Base-by-base conservation (phyloP, 2,888 invertebrate species). In the Bellardia pandia region DNA sequence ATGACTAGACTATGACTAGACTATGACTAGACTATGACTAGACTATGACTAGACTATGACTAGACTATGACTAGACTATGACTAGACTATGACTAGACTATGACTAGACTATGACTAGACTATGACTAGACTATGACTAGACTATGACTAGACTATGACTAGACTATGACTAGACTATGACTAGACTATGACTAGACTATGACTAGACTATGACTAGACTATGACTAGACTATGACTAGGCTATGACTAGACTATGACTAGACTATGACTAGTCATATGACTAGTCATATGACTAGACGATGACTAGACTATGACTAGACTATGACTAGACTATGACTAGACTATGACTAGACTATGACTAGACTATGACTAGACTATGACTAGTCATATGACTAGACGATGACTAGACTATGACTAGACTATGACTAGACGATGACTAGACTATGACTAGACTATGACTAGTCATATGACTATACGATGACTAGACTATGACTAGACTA, bases 1-100 rank as follows among this genome's bases (percentile, higher is more conserved):
- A 53, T n/a, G n/a, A 53, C 53, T 53, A n/a, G n/a, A 53, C 53
- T 53, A 53, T n/a, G n/a, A 53, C 53, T 53, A n/a, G n/a, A 53
- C 53, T 53, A 53, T n/a, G n/a, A 53, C 53, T 53, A n/a, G n/a
- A 53, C 53, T 16, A 53, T n/a, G 16, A 53, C 53, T 53, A 16
- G 16, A 53, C 53, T 53, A n/a, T 53, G 53, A n/a, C n/a, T 53
- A n/a, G 53, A 53, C 53, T 53, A 37, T 37, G 37, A 37, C 37
- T 37, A 37, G 37, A 37, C 37, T 53, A 53, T n/a, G n/a, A 53
- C 53, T 53, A n/a, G n/a, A 53, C 53, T 16, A 53, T n/a, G 16
- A 53, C 53, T 53, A 16, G 16, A 53, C 53, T 53, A n/a, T 53
- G 16, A 53, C 53, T 53, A 53, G 53, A 53, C 14, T n/a, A 53